Evolutionary conservation across 2,797 vertebrate species (phyloP).

Genomic region (Myotis pilosus): DNA sequence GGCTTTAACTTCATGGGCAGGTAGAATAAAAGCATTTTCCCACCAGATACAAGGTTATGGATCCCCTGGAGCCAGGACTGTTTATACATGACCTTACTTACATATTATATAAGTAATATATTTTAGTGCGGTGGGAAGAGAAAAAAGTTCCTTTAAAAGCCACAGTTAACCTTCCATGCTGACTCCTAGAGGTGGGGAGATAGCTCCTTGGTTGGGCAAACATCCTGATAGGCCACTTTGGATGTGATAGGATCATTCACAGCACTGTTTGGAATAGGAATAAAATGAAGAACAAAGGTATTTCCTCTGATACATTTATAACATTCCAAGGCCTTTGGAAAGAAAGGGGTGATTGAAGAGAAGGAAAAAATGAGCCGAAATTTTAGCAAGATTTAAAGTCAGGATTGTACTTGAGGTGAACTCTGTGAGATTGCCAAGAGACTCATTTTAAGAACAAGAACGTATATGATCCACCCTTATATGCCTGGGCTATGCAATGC

Average conservation of each 20-base stretch:
- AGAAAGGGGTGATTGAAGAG: background rate
- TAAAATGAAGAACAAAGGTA: background rate
- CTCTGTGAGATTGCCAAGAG: background rate
- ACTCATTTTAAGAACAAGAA: background rate
- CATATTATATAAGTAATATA: background rate
- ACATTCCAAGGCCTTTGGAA: constrained; percentile 2
- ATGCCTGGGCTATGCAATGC: background rate
- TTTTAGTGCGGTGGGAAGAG: background rate
- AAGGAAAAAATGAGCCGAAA: background rate
- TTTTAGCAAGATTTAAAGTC: constrained; percentile 14
- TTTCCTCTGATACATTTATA: background rate
- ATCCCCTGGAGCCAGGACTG: background rate
- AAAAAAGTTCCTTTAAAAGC: background rate
- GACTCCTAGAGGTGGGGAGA: background rate
- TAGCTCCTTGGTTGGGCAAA: background rate
- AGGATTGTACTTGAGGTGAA: background rate
- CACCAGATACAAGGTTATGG: background rate
- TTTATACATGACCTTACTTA: background rate
- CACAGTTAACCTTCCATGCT: background rate
- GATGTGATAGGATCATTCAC: background rate
- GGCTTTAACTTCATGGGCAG: background rate
- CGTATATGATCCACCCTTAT: background rate
- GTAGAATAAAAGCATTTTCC: background rate
- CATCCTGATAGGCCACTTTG: background rate
- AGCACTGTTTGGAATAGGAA: background rate